These are phyloP conservation scores for Brassicogethes aeneus DNA, from an alignment of 2,888 invertebrate species.

Conservation along the genomic window DNA sequence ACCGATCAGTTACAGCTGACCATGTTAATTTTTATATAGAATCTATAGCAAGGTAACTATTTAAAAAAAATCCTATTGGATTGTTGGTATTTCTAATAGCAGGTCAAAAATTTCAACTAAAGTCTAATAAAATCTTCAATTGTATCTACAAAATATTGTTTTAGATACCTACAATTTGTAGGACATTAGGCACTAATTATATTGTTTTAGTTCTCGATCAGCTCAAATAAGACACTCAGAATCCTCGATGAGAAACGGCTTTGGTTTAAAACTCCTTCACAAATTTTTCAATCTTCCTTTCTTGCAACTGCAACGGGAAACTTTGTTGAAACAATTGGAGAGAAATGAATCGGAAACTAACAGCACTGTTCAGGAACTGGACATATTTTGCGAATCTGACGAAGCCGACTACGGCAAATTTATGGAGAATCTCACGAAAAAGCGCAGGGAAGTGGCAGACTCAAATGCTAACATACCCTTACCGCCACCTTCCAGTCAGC, in stretches of 20 bases:
- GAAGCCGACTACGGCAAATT: slow-evolving; percentile 69
- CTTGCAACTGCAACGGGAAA: slow-evolving; percentile 78
- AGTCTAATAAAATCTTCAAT: neutral
- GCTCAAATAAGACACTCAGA: slow-evolving; percentile 79
- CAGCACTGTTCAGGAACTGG: slow-evolving; percentile 65
- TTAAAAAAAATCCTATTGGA: too few relatives aligned
- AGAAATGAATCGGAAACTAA: slow-evolving; percentile 75
- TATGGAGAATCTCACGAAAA: slow-evolving; percentile 64
- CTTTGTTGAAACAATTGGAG: slow-evolving; percentile 73
- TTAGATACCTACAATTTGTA: too few relatives aligned
- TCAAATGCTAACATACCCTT: slow-evolving; percentile 45
- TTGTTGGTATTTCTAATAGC: neutral
- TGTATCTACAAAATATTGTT: neutral
- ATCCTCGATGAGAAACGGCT: slow-evolving; percentile 92
- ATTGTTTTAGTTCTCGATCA: slow-evolving; percentile 43
- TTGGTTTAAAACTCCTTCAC: slow-evolving; percentile 84
- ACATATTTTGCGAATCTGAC: slow-evolving; percentile 66
- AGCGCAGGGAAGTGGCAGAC: slow-evolving; percentile 63
- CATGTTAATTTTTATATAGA: slow-evolving; percentile 63
- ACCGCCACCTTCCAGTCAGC: slow-evolving; percentile 12
- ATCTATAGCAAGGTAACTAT: slow-evolving; percentile 47
- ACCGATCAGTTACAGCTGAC: slow-evolving; percentile 71
- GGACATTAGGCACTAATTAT: too few relatives aligned
- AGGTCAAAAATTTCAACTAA: neutral
- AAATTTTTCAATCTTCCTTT: slow-evolving; percentile 95